Conservation (phyloP, 2,113 vertebrate species). For the Gulo gulo region DNA sequence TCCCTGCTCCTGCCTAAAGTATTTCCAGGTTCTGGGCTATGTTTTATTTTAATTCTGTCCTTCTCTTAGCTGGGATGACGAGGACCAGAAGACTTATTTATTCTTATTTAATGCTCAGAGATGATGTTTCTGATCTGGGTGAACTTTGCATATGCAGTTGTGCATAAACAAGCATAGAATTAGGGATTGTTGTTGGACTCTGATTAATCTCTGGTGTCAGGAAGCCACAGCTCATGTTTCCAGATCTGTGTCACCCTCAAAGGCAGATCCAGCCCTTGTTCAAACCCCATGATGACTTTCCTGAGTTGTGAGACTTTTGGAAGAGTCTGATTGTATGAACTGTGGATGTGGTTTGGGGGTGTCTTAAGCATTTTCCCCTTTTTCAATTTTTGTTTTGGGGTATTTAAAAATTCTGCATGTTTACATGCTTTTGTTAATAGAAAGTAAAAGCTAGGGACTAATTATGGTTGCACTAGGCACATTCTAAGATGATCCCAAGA, state of each 20-base stretch:
- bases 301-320: neutral
- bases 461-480: neutral
- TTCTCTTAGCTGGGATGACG: neutral
- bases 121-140: neutral
- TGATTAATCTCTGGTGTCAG: neutral
- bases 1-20: neutral
- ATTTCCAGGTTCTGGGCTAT: neutral
- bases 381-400: neutral
- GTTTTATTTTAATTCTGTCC: neutral
- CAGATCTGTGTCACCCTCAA: neutral
- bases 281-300: neutral
- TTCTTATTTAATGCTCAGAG: neutral
- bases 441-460: neutral
- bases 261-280: neutral
- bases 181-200: neutral
- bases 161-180: neutral
- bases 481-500: neutral
- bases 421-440: neutral
- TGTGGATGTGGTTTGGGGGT: fast-evolving
- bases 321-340: neutral
- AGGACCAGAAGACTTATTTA: neutral
- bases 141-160: neutral
- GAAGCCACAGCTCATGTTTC: neutral
- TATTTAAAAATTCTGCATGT: neutral
- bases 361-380: neutral